Evolutionary conservation across 2,797 vertebrate species (phyloP), one percentile per base, ranked within the genome.

Genomic region (Acanthurus lineatus): DNA sequence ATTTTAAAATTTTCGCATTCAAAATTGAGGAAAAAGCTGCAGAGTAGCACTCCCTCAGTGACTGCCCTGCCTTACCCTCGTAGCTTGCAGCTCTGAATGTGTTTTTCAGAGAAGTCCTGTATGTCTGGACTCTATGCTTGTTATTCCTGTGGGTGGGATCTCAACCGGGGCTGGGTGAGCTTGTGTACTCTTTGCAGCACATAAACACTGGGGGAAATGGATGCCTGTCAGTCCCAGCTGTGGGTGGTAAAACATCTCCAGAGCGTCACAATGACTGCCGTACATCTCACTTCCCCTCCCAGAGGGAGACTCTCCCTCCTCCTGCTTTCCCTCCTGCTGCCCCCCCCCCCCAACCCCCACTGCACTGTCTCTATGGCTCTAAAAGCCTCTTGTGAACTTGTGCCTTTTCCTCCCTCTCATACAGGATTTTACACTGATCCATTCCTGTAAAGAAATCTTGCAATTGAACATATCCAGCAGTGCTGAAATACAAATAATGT

Each of bases 221-320:
- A 72, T 79, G 65, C 67, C 73, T 83, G 82, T 86, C 83, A 86
- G 63, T 85, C 53, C 53, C 59, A 86, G 82, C 87, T 76, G 85
- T 87, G 69, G 82, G 87, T 77, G 76, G 70, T 73, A 68, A 68
- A 82, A 67, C 60, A 58, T 76, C 67, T 76, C 14, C 28, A 45
- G 45, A 74, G 68, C 2, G 5, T 38, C 65, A 81, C 54, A 57
- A 14, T 32, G 57, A 77, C 75, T 70, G 54, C 53, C 51, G 58
- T 57, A 64, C 48, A 63, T 86, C 75, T 68, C 48, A 53, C 52
- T 76, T 79, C 49, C 58, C 58, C 35, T 69, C 56, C 76, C 62
- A 70, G 73, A 70, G 60, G 32, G 48, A 77, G 42, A 59, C 48
- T 48, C 53, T 45, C n/a, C 48, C 58, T 44, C 61, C 40, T 78